Evolutionary conservation across 2,888 invertebrate species (phyloP), one percentile per base, ranked within the genome.

Genomic region (Iphiclides podalirius): DNA sequence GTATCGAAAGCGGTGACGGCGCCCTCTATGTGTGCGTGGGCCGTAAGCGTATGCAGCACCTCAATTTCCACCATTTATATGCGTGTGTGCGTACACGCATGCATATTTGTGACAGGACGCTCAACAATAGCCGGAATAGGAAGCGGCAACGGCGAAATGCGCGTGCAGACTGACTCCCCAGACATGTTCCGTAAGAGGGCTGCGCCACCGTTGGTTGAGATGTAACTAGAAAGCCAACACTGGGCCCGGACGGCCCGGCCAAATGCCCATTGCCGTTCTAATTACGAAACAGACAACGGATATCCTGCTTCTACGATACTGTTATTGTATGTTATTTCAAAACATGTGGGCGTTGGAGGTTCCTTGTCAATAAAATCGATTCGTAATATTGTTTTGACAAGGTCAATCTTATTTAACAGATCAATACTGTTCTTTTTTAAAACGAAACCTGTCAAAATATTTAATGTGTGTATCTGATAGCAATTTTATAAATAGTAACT

Each of bases 81-180:
- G 73, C 65, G 69, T 70, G 66, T 52, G 55, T 60, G 61, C 53
- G 63, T 62, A 55, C 54, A 72, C 71, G 72, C 69, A 74, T 72
- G 70, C 69, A 66, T 70, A 67, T 69, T 68, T 62, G 69, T 64
- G 71, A 77, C 84, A 82, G 83, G 83, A 83, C 81, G 83, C 77
- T 70, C 75, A 78, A 86, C 86, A 86, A 85, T 85, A 81, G 84
- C 85, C 85, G 86, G 85, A 86, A 85, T 85, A 82, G 86, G 85
- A 85, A 85, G 82, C 78, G 75, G 70, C 75, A 69, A 71, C 71
- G 72, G 75, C 79, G 73, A 79, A 79, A 78, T 72, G 78, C 72
- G 74, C 74, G 73, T 54, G 70, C 74, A 70, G 75, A 75, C 77
- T 69, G 67, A 62, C 68, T 73, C 75, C 60, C 67, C 74, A 75